phyloP scores from a whole-genome alignment of 2,888 invertebrate genomes.

The Theodoxus fluviatilis region DNA sequence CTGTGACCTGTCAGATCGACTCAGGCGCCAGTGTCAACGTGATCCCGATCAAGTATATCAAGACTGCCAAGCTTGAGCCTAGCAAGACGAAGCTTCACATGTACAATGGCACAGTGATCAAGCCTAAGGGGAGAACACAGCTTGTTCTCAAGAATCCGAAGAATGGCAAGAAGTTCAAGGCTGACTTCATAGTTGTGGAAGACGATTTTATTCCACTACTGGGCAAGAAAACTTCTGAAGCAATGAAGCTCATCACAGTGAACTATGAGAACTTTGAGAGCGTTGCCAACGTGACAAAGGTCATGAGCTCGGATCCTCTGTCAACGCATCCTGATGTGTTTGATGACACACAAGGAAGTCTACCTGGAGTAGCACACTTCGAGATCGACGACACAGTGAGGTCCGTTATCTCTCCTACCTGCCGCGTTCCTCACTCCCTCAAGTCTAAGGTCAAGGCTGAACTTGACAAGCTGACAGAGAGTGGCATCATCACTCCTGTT shows the following conservation, averaged over 20 bases:
- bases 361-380: conserved; percentile 14
- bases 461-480: conserved; percentile 21
- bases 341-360: conserved; percentile 7
- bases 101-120: conserved; percentile 30
- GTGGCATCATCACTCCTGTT: conserved; percentile 22
- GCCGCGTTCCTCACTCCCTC: conserved; percentile 25
- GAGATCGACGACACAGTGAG: conserved; percentile 8
- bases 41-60: conserved; percentile 23
- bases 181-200: conserved; percentile 23
- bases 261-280: conserved; percentile 22
- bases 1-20: conserved; percentile 34
- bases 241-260: conserved; percentile 26
- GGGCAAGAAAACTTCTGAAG: conserved; percentile 21
- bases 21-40: conserved; percentile 32
- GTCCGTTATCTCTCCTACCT: conserved; percentile 20
- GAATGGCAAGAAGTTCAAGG: conserved; percentile 16
- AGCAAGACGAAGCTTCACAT: conserved; percentile 26
- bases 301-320: neutral
- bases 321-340: neutral
- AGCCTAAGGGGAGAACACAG: conserved; percentile 30
- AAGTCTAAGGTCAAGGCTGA: conserved; percentile 24
- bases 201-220: conserved; percentile 25
- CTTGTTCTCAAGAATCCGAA: conserved; percentile 31
- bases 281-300: neutral
- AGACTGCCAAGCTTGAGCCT: conserved; percentile 14